Evolutionary conservation across 2,888 invertebrate genomes (phyloP).

Genomic region (Brachypterus glaber): DNA sequence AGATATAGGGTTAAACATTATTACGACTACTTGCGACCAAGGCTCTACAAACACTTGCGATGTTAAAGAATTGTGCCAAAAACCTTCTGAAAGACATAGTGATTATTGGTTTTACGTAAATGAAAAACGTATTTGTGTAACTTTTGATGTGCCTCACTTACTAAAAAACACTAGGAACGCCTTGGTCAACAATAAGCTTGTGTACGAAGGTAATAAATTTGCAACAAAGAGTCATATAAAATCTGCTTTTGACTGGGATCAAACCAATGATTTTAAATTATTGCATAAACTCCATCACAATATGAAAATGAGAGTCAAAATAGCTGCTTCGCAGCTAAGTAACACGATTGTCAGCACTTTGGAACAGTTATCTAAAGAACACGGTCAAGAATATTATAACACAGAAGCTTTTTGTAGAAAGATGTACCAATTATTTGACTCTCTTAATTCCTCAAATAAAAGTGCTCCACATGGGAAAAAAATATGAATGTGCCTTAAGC

Average conservation of each 20-base stretch:
- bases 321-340: slow-evolving; percentile 8
- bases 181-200: neutral
- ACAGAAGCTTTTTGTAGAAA: slow-evolving; percentile 9
- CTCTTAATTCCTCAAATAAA: slow-evolving; percentile 5
- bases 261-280: neutral
- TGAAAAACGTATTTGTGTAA: neutral
- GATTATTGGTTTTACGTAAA: slow-evolving; percentile 3
- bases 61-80: neutral
- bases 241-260: neutral
- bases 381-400: slow-evolving; percentile 2
- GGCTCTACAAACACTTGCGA: neutral
- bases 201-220: neutral
- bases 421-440: slow-evolving; percentile 8
- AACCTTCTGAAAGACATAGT: neutral
- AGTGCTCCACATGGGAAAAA: neutral
- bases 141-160: slow-evolving; percentile 2
- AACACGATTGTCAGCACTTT: slow-evolving; percentile 2
- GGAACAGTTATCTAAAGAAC: neutral
- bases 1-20: neutral
- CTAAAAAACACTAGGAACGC: slow-evolving; percentile 3
- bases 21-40: neutral
- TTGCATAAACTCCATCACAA: neutral
- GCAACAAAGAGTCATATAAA: neutral
- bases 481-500: slow-evolving; percentile 10
- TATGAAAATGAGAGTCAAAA: slow-evolving; percentile 4